phyloP scores from a whole-genome alignment of 2,888 invertebrate species.

The Pristionchus fissidentatus region DNA sequence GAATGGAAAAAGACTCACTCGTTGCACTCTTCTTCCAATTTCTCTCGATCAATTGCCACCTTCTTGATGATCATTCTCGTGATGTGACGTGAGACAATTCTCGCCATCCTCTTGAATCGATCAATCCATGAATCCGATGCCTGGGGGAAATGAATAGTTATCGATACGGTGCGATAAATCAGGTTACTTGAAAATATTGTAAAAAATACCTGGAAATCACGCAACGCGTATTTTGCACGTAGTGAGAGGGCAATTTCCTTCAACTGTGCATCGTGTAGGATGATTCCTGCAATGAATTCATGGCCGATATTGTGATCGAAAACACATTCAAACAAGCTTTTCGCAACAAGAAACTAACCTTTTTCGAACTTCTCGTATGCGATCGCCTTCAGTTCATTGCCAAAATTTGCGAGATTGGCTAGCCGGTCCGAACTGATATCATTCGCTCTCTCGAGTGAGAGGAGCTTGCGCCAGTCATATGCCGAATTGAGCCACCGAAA shows the following conservation, averaged over 20 bases:
- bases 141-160: no score
- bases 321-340: no score
- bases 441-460: not conserved
- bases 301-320: no score
- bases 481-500: not conserved
- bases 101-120: not conserved
- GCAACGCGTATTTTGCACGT: no score
- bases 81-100: not conserved
- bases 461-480: not conserved
- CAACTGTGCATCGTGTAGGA: not conserved
- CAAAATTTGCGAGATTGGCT: not conserved
- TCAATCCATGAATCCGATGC: not conserved
- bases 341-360: not conserved
- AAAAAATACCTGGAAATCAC: no score
- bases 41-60: not conserved
- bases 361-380: not conserved
- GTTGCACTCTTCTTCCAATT: not conserved
- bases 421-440: not conserved
- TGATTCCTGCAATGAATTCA: not conserved
- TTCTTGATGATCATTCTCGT: not conserved
- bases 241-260: not conserved
- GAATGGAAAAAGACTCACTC: not conserved
- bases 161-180: no score
- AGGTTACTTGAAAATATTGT: no score
- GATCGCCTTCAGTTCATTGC: not conserved